Conservation (phyloP, 1,140 invertebrate genomes). For the Nomia melanderi region DNA sequence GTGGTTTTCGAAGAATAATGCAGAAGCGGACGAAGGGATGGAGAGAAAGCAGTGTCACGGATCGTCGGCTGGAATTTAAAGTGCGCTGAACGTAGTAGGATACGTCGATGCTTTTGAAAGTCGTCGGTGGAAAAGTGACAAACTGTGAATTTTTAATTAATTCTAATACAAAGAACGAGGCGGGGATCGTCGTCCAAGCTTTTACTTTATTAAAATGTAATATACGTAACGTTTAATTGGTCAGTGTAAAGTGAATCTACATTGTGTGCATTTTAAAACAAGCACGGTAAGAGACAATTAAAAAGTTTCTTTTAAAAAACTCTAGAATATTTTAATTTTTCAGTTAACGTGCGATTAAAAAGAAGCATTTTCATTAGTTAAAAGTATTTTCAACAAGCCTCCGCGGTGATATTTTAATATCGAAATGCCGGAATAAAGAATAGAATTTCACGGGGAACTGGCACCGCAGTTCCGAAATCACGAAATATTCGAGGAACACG, state of each 20-base stretch:
- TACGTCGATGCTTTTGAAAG: constrained; percentile 29
- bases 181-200: neutral
- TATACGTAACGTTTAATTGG: neutral
- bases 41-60: constrained; percentile 55
- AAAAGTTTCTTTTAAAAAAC: too few species aligned
- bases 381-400: too few species aligned
- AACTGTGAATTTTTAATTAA: constrained; percentile 33
- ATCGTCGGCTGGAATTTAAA: constrained; percentile 56
- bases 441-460: too few species aligned
- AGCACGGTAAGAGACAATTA: neutral
- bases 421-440: too few species aligned
- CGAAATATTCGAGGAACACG: too few species aligned
- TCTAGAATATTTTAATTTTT: too few species aligned
- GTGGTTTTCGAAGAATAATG: constrained; percentile 28
- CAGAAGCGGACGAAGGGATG: constrained; percentile 22
- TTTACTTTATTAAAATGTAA: neutral
- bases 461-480: too few species aligned
- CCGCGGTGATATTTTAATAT: too few species aligned
- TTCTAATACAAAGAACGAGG: neutral
- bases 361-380: too few species aligned
- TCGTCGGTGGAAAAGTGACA: constrained; percentile 8
- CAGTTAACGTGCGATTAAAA: too few species aligned
- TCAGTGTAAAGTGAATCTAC: neutral
- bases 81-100: constrained; percentile 23
- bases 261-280: neutral